Base-by-base conservation (phyloP, 2,888 invertebrate species). In the Auanema freiburgensis region DNA sequence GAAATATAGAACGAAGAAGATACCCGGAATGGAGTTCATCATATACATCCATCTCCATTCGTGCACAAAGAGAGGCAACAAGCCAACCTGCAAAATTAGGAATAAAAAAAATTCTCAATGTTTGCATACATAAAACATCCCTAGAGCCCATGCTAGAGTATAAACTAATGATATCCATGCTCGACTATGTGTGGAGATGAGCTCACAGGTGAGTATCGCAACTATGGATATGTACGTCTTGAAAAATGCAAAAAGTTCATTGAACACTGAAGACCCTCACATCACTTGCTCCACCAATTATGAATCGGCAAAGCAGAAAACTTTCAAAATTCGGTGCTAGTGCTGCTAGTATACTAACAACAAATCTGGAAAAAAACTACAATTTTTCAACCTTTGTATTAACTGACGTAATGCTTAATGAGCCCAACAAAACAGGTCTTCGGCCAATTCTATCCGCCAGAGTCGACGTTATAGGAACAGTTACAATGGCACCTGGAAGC, bases 221-320 rank as follows among this genome's bases (percentile, higher is more conserved):
- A 23, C 52, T 10, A 65, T 64, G 18, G 65, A 61, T 49, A 42
- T 23, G 54, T 57, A 58, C 16, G 51, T 52, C 65, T 65, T 44
- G 6, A 65, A 33, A 23, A 10, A 0, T 10, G 16, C 14, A 4
- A 14, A 16, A 41, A 54, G 33, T 40, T 33, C n/a, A 33, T 33
- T 33, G 25, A n/a, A 42, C 16, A 2, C 10, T 33, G 25, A n/a
- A n/a, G 41, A 33, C 21, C 14, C 55, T 55, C 24, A 55, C 55
- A 40, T 55, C 55, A 55, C 55, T 55, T 10, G 25, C 21, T 42
- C 40, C 25, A 16, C 55, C 55, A 40, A 55, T 42, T n/a, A 55
- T n/a, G 21, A 55, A 55, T 23, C 55, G 55, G 23, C 25, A 23
- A 18, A 23, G 16, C 16, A 55, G n/a, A 41, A 55, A 55, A 42